Percentiles rank a stretch among this genome's conserved stretches.
Evolutionary conservation across 2,888 invertebrate species (phyloP).

Genomic region (Mallateleia sp.): DNA sequence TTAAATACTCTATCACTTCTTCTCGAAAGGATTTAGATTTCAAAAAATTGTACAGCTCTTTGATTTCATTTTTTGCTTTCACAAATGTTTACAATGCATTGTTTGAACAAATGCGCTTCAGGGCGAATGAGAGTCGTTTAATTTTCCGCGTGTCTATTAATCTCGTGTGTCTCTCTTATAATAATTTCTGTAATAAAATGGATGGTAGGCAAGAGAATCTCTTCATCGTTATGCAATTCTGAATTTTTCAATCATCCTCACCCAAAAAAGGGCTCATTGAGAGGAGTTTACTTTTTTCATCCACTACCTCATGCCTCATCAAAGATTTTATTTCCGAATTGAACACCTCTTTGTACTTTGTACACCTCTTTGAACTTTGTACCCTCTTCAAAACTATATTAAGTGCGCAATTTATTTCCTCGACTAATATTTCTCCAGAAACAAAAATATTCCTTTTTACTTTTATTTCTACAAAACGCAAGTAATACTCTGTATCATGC

Average conservation of each 20-base stretch:
- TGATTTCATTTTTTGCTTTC: slow-evolving; percentile 13
- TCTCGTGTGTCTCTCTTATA: slow-evolving; percentile 12
- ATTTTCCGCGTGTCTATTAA: slow-evolving; percentile 16
- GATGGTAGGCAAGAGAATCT: slow-evolving; percentile 1
- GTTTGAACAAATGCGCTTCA: background rate
- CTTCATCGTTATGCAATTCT: background rate
- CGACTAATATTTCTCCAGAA: too few relatives aligned
- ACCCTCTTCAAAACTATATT: too few relatives aligned
- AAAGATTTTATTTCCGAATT: too few relatives aligned
- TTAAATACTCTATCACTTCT: background rate
- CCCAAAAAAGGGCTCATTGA: background rate
- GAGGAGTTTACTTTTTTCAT: background rate
- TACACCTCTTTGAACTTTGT: too few relatives aligned
- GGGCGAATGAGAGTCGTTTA: too few relatives aligned
- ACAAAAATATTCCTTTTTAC: too few relatives aligned
- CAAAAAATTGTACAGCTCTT: slow-evolving; percentile 3
- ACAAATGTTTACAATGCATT: slow-evolving; percentile 13
- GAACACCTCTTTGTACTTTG: too few relatives aligned
- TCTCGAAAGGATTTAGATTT: background rate
- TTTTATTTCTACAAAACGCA: too few relatives aligned
- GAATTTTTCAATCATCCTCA: background rate
- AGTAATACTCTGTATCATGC: too few relatives aligned
- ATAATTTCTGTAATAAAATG: slow-evolving; percentile 14
- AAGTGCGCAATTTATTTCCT: too few relatives aligned
- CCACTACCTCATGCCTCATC: background rate